phyloP scores from a whole-genome alignment of 2,888 invertebrate genomes.

The Seira musarum region DNA sequence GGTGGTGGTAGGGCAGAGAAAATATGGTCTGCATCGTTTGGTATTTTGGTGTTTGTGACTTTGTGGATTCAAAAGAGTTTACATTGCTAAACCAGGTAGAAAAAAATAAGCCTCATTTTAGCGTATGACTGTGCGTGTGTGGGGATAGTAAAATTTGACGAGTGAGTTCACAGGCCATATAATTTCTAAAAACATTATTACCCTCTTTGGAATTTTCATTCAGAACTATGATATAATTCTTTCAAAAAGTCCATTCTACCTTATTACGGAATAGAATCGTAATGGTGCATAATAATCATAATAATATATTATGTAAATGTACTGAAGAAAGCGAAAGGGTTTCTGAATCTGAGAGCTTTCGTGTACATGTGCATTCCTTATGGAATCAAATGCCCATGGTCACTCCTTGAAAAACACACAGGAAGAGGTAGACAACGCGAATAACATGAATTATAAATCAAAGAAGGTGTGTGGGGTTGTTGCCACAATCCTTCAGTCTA shows the following conservation, averaged over 20 bases:
- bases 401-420: too few relatives aligned
- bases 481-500: not conserved
- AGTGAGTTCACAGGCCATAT: conserved; percentile 54
- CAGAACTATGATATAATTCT: not conserved
- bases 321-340: conserved; percentile 39
- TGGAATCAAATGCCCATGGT: too few relatives aligned
- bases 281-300: conserved; percentile 36
- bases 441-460: conserved; percentile 44
- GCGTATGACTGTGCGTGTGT: conserved; percentile 63
- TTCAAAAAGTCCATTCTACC: not conserved
- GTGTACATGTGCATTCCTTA: too few relatives aligned
- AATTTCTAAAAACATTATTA: conserved; percentile 42
- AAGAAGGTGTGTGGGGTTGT: conserved; percentile 33
- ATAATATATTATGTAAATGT: conserved; percentile 46
- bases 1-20: too few relatives aligned
- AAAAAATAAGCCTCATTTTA: too few relatives aligned
- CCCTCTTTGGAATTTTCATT: conserved; percentile 27
- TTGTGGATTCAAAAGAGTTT: too few relatives aligned
- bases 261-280: conserved; percentile 19
- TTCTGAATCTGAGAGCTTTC: too few relatives aligned
- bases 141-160: conserved; percentile 64
- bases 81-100: too few relatives aligned
- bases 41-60: too few relatives aligned
- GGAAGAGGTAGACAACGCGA: too few relatives aligned
- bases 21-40: too few relatives aligned